These are phyloP conservation scores for Drosophila seguyi DNA, from an alignment of 1,140 invertebrate species.

Conservation along the genomic window DNA sequence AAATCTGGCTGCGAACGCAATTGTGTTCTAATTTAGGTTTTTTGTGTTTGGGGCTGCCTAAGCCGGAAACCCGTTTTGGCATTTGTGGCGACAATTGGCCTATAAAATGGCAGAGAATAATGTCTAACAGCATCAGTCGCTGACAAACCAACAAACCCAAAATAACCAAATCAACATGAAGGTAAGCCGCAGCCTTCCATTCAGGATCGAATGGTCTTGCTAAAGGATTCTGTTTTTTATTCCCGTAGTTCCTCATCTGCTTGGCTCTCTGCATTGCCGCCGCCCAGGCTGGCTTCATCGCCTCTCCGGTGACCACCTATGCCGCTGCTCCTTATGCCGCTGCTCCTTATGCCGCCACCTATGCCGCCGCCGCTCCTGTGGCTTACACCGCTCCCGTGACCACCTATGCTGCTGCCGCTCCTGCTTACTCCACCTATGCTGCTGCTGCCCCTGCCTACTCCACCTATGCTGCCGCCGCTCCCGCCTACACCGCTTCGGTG, in stretches of 20 bases:
- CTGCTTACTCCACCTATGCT: conserved; percentile 57
- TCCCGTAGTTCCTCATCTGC: conserved; percentile 72
- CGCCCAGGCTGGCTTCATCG: conserved; percentile 73
- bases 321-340: conserved; percentile 63
- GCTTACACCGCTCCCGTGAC: conserved; percentile 56
- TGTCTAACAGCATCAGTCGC: conserved; percentile 69
- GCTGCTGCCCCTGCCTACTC: conserved; percentile 66
- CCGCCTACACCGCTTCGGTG: conserved; percentile 53
- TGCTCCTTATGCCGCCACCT: conserved; percentile 63
- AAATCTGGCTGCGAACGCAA: conserved; percentile 49
- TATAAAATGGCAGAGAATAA: conserved; percentile 64
- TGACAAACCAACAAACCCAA: conserved; percentile 59
- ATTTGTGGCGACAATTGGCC: conserved; percentile 35
- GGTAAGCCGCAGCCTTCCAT: conserved; percentile 25
- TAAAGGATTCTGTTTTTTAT: conserved; percentile 7
- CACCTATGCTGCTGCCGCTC: conserved; percentile 37
- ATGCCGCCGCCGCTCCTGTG: conserved; percentile 61
- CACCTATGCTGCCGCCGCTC: conserved; percentile 62
- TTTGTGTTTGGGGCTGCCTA: conserved; percentile 46
- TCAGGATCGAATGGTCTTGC: background rate
- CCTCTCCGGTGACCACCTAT: conserved; percentile 60
- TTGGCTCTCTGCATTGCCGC: conserved; percentile 73
- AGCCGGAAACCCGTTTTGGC: conserved; percentile 74
- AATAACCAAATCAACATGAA: conserved; percentile 66
- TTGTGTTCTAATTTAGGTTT: conserved; percentile 75